Evolutionary conservation across 2,113 vertebrate species (phyloP).

Genomic region (Ascaphus truei): DNA sequence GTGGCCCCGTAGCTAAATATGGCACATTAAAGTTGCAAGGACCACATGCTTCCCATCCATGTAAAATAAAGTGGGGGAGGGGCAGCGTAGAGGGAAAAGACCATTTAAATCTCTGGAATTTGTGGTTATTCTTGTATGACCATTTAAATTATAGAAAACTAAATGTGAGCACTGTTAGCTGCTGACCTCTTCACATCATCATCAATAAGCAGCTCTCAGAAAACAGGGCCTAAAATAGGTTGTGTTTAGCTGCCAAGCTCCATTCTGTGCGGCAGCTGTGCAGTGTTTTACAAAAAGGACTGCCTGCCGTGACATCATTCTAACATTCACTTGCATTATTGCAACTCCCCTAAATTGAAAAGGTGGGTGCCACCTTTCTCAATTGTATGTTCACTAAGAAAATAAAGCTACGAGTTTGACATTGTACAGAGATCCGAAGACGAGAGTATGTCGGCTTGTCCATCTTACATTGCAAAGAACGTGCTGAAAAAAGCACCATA

Average conservation of each 20-base stretch:
- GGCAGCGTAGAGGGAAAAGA: too few relatives aligned
- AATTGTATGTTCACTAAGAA: conserved; percentile 30
- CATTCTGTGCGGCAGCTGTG: neutral
- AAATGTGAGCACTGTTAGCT: neutral
- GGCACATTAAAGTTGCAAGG: too few relatives aligned
- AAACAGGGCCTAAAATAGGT: neutral
- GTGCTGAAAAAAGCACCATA: conserved; percentile 73
- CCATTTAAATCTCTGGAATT: neutral
- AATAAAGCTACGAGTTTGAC: conserved; percentile 57
- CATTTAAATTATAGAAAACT: neutral
- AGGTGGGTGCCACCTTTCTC: neutral
- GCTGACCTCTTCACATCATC: neutral
- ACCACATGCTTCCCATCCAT: too few relatives aligned
- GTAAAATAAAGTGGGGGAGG: too few relatives aligned
- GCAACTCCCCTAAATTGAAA: too few relatives aligned
- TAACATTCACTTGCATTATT: too few relatives aligned
- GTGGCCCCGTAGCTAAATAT: too few relatives aligned
- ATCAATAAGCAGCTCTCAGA: neutral
- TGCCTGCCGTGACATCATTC: too few relatives aligned
- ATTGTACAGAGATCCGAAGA: conserved; percentile 24
- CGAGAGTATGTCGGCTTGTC: conserved; percentile 71
- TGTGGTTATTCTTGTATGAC: conserved; percentile 7
- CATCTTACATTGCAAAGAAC: conserved; percentile 67
- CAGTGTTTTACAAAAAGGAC: neutral
- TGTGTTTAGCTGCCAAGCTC: neutral